Evolutionary conservation across 1,140 invertebrate species (phyloP).

Genomic region (Bombus breviceps): DNA sequence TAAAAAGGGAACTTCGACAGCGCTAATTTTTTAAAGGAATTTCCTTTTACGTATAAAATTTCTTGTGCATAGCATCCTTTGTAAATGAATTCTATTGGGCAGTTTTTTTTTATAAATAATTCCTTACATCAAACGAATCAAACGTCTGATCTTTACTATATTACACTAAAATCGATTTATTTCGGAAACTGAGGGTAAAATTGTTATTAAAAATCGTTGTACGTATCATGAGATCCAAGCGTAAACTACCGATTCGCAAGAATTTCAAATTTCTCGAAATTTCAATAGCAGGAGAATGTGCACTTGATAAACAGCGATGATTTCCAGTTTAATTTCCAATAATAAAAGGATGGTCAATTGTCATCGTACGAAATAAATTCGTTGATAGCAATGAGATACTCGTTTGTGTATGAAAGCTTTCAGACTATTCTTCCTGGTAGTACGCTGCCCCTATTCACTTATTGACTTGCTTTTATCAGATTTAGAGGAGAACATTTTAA

Average conservation of each 20-base stretch:
- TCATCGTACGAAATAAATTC: not conserved
- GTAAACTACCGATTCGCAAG: not conserved
- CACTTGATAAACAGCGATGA: not conserved
- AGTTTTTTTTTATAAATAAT: not conserved
- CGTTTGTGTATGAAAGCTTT: not conserved
- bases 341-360: not conserved
- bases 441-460: constrained; percentile 14
- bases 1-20: too few relatives aligned
- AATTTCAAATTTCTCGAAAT: not conserved
- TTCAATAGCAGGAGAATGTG: not conserved
- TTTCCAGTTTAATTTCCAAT: not conserved
- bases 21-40: too few relatives aligned
- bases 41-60: too few relatives aligned
- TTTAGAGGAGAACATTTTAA: constrained; percentile 10
- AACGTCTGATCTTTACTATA: not conserved
- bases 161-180: not conserved
- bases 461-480: constrained; percentile 20
- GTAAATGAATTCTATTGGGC: not conserved
- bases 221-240: not conserved
- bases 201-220: not conserved
- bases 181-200: not conserved
- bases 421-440: not conserved
- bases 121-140: not conserved
- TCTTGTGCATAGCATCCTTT: not conserved
- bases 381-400: not conserved